Evolutionary conservation across 2,888 invertebrate species (phyloP), one percentile per base, ranked within the genome.

Genomic region (Linhomoeus sp.): DNA sequence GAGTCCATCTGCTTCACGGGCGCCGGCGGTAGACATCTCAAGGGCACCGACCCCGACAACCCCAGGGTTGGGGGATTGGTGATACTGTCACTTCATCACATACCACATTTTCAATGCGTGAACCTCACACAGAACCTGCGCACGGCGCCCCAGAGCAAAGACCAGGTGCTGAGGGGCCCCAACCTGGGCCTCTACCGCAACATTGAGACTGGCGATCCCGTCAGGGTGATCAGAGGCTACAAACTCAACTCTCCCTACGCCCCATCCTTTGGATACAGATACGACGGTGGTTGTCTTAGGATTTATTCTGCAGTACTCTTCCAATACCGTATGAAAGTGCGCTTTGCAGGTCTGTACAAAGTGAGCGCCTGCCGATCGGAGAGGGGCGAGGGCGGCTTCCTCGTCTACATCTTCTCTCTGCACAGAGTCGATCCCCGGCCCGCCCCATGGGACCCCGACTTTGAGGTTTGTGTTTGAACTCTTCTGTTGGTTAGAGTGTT

Each of bases 1-100:
- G 65, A 66, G 12, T 60, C 61, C 46, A 68, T 69, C 52, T 67
- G 66, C 7, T 69, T 67, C 56, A 68, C 68, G 22, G 68, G 69
- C 49, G 65, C 65, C 58, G 67, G 68, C 41, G 67, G 68, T 12
- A 52, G 68, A 48, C 67, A 68, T 51, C 55, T 69, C 23, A 67
- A 63, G 50, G 68, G 68, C 35, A 68, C 67, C 17, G n/a, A n/a
- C n/a, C 56, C 54, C 41, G 43, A 54, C 23, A 67, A 67, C 29
- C 67, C 67, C 22, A 69, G 67, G 65, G n/a, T n/a, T n/a, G n/a
- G n/a, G n/a, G n/a, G n/a, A n/a, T n/a, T n/a, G n/a, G n/a, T n/a
- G n/a, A n/a, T n/a, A n/a, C n/a, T n/a, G n/a, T n/a, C n/a, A n/a
- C n/a, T n/a, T n/a, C n/a, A n/a, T n/a, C n/a, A n/a, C n/a, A n/a